phyloP scores from a whole-genome alignment of 1,140 invertebrate species.

The Lepidotrigona ventralis region DNA sequence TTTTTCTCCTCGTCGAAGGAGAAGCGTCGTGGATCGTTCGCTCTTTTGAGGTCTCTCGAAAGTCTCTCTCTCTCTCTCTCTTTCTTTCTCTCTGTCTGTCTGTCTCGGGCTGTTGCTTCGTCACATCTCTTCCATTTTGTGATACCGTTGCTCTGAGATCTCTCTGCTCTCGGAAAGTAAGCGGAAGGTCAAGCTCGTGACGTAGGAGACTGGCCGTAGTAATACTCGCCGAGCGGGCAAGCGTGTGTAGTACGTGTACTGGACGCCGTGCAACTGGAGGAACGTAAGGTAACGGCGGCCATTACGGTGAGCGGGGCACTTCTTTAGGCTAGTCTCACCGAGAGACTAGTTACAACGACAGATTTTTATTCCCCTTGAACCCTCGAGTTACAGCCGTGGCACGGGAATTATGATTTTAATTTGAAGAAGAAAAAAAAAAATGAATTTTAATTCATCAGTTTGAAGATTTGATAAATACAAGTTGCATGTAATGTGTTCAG shows the following conservation, averaged over 20 bases:
- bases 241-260: not conserved
- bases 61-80: not conserved
- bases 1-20: too few relatives aligned
- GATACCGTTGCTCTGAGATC: not conserved
- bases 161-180: constrained; percentile 14
- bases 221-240: constrained; percentile 1
- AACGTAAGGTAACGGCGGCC: constrained; percentile 3
- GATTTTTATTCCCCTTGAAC: too few relatives aligned
- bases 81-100: too few relatives aligned
- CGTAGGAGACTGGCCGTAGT: constrained; percentile 4
- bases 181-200: constrained; percentile 33
- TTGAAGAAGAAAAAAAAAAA: too few relatives aligned
- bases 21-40: not conserved
- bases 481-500: too few relatives aligned
- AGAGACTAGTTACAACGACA: too few relatives aligned
- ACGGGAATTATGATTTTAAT: too few relatives aligned
- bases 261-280: not conserved
- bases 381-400: too few relatives aligned
- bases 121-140: not conserved
- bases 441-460: too few relatives aligned
- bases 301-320: not conserved
- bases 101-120: not conserved
- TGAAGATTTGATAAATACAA: too few relatives aligned
- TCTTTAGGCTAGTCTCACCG: not conserved
- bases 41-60: not conserved